Percentiles rank a stretch among this genome's conserved stretches.
These are phyloP conservation scores for Parthenolecanium corni DNA, from an alignment of 2,888 invertebrate genomes.

Conservation along the genomic window DNA sequence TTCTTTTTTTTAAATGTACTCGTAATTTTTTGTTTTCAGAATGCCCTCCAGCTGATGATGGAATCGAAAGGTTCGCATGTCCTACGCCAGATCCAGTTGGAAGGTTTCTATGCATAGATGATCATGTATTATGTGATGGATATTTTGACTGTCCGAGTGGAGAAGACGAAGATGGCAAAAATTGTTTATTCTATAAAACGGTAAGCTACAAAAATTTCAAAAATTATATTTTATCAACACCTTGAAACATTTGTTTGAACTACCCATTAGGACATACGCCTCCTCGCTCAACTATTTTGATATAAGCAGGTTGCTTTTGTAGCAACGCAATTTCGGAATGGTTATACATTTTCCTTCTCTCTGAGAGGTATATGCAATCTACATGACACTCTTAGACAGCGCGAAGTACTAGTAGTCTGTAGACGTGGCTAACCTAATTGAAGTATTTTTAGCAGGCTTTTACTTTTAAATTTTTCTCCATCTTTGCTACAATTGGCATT, in stretches of 20 bases:
- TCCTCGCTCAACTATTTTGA: not conserved
- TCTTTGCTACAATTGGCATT: no score
- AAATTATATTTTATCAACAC: no score
- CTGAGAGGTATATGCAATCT: no score
- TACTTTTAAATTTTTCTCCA: no score
- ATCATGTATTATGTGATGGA: slow-evolving; percentile 87
- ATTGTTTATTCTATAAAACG: slow-evolving; percentile 96
- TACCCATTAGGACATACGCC: not conserved
- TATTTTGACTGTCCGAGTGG: slow-evolving; percentile 88
- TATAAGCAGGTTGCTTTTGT: no score
- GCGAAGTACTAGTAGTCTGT: no score
- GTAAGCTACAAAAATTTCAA: slow-evolving; percentile 49
- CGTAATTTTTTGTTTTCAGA: slow-evolving; percentile 60
- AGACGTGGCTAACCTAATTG: no score
- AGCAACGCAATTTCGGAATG: no score
- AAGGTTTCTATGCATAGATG: slow-evolving; percentile 88
- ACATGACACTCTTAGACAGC: no score
- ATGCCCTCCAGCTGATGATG: slow-evolving; percentile 75
- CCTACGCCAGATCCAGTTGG: slow-evolving; percentile 84
- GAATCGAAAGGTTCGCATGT: slow-evolving; percentile 89
- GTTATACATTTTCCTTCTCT: no score
- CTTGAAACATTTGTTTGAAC: not conserved
- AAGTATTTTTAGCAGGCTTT: no score
- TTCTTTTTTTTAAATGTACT: no score
- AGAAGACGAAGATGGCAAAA: slow-evolving; percentile 84